Percentiles rank a stretch among this genome's conserved stretches.
Evolutionary conservation across 2,113 vertebrate species (phyloP).

Genomic region (Asarcornis scutulata): DNA sequence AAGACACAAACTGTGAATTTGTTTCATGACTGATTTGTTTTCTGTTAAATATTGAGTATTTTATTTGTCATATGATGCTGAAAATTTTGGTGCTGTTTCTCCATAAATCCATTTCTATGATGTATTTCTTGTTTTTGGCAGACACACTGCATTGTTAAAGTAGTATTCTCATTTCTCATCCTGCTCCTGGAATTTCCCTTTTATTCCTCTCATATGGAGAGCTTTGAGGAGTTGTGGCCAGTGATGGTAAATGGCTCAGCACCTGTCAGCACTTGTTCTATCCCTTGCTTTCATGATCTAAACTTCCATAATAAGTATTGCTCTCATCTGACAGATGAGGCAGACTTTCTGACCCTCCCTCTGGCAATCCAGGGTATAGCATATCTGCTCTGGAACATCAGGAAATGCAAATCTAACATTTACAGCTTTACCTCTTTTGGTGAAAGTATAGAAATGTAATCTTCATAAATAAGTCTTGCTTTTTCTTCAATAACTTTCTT

Average conservation of each 20-base stretch:
- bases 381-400: neutral
- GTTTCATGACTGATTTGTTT: neutral
- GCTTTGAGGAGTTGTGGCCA: neutral
- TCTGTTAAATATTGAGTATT: neutral
- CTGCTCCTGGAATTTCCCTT: neutral
- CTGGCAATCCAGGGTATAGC: neutral
- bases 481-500: constrained; percentile 89
- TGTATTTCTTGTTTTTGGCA: neutral
- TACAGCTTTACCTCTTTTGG: constrained; percentile 92
- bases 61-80: neutral
- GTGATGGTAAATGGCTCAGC: neutral
- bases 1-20: neutral
- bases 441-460: constrained; percentile 98
- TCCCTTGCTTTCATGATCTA: neutral
- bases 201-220: neutral
- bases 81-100: neutral
- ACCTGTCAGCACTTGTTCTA: neutral
- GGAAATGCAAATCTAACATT: neutral
- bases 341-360: neutral
- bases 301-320: neutral
- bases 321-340: neutral
- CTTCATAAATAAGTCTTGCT: constrained; percentile 95
- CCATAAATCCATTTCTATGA: neutral
- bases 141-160: neutral
- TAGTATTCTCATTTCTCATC: neutral